phyloP scores from a whole-genome alignment of 2,113 vertebrate species.

The Trinectes maculatus region DNA sequence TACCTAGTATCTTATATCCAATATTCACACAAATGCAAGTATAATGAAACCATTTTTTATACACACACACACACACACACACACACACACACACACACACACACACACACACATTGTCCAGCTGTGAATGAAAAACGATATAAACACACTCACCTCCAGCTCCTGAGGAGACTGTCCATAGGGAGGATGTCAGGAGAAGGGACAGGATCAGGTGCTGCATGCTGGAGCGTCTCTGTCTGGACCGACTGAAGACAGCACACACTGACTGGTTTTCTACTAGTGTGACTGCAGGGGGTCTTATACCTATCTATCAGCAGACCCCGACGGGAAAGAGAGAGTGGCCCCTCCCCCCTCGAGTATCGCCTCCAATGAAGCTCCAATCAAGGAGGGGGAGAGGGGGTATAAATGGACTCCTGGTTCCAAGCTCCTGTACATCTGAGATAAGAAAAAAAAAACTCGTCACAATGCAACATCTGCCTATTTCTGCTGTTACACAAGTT shows the following conservation, averaged over 20 bases:
- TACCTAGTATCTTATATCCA: no score
- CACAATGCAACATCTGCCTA: no score
- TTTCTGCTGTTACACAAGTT: no score
- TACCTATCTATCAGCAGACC: conserved; percentile 77
- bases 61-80: background rate
- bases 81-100: background rate
- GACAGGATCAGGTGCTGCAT: conserved; percentile 71
- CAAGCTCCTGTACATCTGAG: no score
- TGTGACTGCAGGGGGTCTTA: conserved; percentile 75
- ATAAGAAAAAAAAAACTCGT: no score
- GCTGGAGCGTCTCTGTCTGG: conserved; percentile 46
- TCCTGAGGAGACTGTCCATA: conserved; percentile 56
- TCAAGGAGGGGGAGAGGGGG: background rate
- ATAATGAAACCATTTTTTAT: no score
- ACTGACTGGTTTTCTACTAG: conserved; percentile 39
- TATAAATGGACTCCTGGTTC: conserved; percentile 15
- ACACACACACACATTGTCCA: background rate
- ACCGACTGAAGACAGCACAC: conserved; percentile 34
- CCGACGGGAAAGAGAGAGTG: conserved; percentile 54
- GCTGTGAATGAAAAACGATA: conserved; percentile 1
- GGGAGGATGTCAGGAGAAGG: conserved; percentile 53
- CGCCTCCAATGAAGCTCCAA: conserved; percentile 57
- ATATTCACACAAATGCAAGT: no score
- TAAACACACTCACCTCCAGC: conserved; percentile 78
- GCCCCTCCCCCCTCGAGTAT: conserved; percentile 74